A percentile compares a stretch with the other conserved stretches of the same genome.
These are phyloP conservation scores for Tetraneura akinire DNA, from an alignment of 1,140 invertebrate species.

Conservation along the genomic window DNA sequence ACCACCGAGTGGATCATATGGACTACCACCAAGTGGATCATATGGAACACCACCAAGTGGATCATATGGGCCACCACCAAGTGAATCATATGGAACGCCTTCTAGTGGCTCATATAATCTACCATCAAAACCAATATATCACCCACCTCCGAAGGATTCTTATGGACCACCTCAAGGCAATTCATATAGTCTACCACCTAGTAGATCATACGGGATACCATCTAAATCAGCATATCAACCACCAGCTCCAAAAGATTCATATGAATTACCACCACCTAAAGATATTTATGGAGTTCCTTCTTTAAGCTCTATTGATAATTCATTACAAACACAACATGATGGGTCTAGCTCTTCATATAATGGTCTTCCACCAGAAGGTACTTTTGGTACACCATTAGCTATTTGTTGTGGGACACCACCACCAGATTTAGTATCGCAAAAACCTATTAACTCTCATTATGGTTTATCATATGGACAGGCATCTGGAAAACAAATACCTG, in stretches of 20 bases:
- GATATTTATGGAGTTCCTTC: neutral
- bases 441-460: constrained; percentile 11
- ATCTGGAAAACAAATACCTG: constrained; percentile 56
- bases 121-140: no score
- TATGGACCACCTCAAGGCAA: neutral
- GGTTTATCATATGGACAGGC: constrained; percentile 54
- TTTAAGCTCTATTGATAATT: constrained; percentile 18
- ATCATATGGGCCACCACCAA: neutral
- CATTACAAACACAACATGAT: constrained; percentile 14
- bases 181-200: neutral
- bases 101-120: neutral
- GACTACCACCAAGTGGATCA: neutral
- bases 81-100: neutral
- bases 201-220: neutral
- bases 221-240: neutral
- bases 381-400: constrained; percentile 53
- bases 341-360: constrained; percentile 3
- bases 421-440: constrained; percentile 47
- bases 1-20: neutral
- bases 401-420: constrained; percentile 54
- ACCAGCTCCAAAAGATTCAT: neutral
- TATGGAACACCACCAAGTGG: neutral
- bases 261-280: neutral
- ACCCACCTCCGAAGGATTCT: neutral
- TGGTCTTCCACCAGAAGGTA: constrained; percentile 52